phyloP scores from a whole-genome alignment of 1,140 invertebrate genomes.

The Lordiphosa stackelbergi region DNA sequence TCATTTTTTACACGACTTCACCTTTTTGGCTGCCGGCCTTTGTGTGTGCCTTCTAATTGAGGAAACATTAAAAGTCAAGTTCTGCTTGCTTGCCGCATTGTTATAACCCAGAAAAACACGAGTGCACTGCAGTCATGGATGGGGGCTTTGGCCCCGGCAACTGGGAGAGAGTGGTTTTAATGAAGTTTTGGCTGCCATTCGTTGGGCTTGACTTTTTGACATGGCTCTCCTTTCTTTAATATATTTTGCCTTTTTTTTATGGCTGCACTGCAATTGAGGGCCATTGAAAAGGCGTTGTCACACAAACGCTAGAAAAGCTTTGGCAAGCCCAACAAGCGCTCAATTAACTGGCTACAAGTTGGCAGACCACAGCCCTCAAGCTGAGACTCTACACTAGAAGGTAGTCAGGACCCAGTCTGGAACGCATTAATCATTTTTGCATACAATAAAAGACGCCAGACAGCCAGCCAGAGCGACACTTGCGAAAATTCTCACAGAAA shows the following conservation, averaged over 20 bases:
- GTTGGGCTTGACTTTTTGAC: constrained; percentile 51
- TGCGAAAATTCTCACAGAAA: no score
- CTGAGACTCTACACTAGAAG: neutral
- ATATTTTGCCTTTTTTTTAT: constrained; percentile 9
- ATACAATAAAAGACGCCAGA: constrained; percentile 49
- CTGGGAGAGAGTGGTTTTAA: constrained; percentile 30
- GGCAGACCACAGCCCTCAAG: constrained; percentile 21
- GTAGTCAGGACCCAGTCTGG: constrained; percentile 19
- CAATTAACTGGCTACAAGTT: constrained; percentile 63
- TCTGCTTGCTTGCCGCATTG: constrained; percentile 64
- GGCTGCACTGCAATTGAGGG: constrained; percentile 48
- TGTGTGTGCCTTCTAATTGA: constrained; percentile 67
- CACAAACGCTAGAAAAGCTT: constrained; percentile 2
- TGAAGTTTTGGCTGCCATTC: constrained; percentile 63
- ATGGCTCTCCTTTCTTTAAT: constrained; percentile 13
- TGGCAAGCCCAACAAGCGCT: constrained; percentile 43
- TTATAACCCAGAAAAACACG: constrained; percentile 74
- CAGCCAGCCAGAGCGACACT: no score
- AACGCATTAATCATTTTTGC: constrained; percentile 69
- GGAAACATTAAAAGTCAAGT: constrained; percentile 75
- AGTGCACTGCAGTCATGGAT: constrained; percentile 60
- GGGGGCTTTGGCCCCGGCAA: neutral
- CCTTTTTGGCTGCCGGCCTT: constrained; percentile 64
- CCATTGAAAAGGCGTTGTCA: constrained; percentile 53
- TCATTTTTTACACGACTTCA: constrained; percentile 36